phyloP scores from a whole-genome alignment of 2,797 vertebrate genomes.

The Distichodus sexfasciatus region DNA sequence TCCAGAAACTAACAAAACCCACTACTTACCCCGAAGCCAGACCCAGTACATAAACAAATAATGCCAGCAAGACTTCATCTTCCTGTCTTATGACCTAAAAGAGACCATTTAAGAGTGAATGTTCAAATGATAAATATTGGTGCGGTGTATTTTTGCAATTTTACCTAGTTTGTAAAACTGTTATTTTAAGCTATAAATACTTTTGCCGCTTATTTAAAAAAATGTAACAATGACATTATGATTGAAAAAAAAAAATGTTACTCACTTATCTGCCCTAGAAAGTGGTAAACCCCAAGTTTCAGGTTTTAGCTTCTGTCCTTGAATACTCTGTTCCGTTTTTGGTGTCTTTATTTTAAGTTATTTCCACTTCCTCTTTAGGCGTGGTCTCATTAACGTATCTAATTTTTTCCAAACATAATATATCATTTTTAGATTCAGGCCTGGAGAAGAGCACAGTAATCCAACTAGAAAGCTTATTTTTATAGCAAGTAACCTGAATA shows the following conservation, averaged over 20 bases:
- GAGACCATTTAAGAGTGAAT: no score
- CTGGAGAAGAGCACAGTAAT: no score
- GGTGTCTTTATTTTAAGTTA: not conserved
- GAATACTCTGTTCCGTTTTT: not conserved
- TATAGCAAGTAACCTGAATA: no score
- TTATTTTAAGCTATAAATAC: not conserved
- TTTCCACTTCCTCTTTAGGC: slow-evolving; percentile 7
- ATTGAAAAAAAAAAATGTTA: not conserved
- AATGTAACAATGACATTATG: not conserved
- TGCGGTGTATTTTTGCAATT: no score
- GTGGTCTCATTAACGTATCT: no score
- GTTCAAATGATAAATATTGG: no score
- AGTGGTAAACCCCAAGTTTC: not conserved
- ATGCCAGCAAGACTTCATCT: not conserved
- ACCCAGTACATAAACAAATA: not conserved
- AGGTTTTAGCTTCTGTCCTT: not conserved
- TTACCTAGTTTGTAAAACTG: no score
- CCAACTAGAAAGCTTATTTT: no score
- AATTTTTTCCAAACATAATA: no score
- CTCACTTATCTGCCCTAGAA: not conserved
- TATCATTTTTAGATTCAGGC: no score
- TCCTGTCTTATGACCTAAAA: slow-evolving; percentile 5
- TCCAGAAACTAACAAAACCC: no score
- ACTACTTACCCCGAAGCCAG: slow-evolving; percentile 15
- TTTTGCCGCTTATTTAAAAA: no score